These are phyloP conservation scores for Eleginops maclovinus DNA, from an alignment of 2,113 vertebrate species.

Conservation along the genomic window DNA sequence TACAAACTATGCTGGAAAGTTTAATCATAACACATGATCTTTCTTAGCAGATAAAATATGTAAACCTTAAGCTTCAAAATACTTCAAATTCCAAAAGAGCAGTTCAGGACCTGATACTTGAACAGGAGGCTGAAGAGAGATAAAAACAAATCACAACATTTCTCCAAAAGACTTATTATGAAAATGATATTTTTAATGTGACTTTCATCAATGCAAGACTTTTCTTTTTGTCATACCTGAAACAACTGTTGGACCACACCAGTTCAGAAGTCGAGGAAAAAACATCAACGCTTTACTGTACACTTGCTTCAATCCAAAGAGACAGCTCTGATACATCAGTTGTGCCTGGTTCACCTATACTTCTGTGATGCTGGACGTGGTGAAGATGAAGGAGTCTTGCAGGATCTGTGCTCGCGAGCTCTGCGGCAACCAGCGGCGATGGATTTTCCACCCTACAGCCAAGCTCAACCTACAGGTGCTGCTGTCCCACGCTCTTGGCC, in stretches of 20 bases:
- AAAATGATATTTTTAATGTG: background rate
- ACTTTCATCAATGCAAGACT: background rate
- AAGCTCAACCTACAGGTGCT: constrained; percentile 93
- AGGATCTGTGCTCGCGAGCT: constrained; percentile 93
- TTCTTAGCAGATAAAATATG: background rate
- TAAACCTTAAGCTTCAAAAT: background rate
- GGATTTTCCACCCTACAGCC: constrained; percentile 93
- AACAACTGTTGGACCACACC: background rate
- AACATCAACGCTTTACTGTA: background rate
- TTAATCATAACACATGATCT: background rate
- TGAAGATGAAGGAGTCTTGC: constrained; percentile 89
- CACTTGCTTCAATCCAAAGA: background rate
- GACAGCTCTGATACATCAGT: too few species aligned
- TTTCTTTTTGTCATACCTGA: background rate
- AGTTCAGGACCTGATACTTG: background rate
- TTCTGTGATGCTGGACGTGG: constrained; percentile 63
- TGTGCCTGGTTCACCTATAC: accelerated
- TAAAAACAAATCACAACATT: background rate
- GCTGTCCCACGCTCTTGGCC: constrained; percentile 91
- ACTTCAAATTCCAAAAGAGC: background rate
- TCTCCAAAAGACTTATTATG: background rate
- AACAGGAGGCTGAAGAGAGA: background rate
- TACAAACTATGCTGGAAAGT: background rate
- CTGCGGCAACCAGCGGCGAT: constrained; percentile 93
- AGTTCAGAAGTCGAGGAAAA: background rate